Percentiles rank a stretch among this genome's conserved stretches.
Evolutionary conservation across 2,113 vertebrate genomes (phyloP).

Genomic region (Willisornis vidua): DNA sequence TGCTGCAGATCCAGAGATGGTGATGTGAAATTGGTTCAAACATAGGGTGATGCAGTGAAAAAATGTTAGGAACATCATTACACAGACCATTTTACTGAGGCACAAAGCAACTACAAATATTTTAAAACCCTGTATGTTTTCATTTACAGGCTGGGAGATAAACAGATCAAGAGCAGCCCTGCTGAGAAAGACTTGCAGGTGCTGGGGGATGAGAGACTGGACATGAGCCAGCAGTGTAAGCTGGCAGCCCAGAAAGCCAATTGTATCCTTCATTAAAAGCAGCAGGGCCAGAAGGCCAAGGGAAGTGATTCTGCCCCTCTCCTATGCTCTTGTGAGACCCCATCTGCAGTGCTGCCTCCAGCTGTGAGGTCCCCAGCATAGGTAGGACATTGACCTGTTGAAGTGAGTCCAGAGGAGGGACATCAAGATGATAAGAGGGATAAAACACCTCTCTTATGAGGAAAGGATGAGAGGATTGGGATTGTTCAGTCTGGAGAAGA

Average conservation of each 20-base stretch:
- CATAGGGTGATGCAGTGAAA: background rate
- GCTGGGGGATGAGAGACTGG: background rate
- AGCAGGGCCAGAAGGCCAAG: fast-evolving
- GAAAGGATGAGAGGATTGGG: background rate
- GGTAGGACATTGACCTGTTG: background rate
- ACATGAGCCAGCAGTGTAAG: background rate
- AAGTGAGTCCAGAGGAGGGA: background rate
- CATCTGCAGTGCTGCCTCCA: background rate
- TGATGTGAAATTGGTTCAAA: background rate
- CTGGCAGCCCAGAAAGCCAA: background rate
- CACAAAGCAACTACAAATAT: background rate
- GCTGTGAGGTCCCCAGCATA: no score
- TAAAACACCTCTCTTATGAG: background rate
- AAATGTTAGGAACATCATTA: background rate
- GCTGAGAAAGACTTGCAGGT: background rate
- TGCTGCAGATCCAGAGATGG: no score
- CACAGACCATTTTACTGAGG: background rate
- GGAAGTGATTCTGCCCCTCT: background rate
- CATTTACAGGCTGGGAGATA: background rate
- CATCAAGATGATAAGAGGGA: background rate
- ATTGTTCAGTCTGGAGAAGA: background rate
- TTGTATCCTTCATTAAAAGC: background rate
- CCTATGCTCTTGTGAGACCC: background rate
- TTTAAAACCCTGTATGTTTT: background rate
- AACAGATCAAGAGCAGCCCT: background rate